phyloP scores from a whole-genome alignment of 2,797 vertebrate species.

The Falco novaeseelandiae region DNA sequence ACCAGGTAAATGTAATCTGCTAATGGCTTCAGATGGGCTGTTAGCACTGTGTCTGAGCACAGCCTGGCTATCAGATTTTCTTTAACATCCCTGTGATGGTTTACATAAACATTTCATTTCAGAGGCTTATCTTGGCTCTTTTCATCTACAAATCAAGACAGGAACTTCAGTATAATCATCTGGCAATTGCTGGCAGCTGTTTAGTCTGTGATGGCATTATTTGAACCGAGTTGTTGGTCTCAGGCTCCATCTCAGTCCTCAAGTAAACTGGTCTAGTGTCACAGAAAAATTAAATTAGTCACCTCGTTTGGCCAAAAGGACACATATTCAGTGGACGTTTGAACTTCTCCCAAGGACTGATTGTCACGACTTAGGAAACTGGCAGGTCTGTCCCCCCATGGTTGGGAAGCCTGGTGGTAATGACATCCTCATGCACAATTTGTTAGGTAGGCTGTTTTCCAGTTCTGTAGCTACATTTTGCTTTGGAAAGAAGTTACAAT shows the following conservation, averaged over 20 bases:
- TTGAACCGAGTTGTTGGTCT: neutral
- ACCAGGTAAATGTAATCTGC: neutral
- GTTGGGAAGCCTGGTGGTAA: neutral
- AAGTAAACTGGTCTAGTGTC: neutral
- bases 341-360: neutral
- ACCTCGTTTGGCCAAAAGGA: neutral
- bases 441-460: neutral
- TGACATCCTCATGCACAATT: neutral
- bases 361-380: neutral
- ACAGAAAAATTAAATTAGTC: neutral
- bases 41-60: neutral
- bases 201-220: neutral
- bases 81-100: neutral
- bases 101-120: slow-evolving; percentile 33
- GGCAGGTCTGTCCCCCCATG: neutral
- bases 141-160: slow-evolving; percentile 7
- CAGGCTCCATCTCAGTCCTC: neutral
- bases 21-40: neutral
- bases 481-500: neutral
- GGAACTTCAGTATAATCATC: neutral
- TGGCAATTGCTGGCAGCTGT: neutral
- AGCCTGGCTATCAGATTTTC: neutral
- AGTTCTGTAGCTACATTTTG: neutral
- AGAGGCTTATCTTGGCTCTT: neutral
- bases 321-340: neutral